These are phyloP conservation scores for Pogoniulus pusillus DNA, from an alignment of 2,797 vertebrate genomes.

Conservation along the genomic window DNA sequence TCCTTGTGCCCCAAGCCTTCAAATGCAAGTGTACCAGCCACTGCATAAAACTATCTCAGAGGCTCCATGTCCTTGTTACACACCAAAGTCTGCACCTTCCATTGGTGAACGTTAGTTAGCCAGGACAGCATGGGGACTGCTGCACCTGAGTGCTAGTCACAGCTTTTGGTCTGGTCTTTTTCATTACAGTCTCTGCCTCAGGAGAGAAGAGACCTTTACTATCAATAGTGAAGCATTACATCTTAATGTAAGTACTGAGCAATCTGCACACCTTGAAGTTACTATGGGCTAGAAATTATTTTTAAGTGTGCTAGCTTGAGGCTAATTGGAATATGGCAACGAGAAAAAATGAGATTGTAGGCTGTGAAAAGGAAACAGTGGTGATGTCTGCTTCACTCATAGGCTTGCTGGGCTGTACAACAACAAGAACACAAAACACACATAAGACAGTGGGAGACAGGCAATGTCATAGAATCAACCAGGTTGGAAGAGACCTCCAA, in stretches of 20 bases:
- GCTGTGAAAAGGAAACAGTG: no score
- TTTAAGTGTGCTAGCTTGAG: no score
- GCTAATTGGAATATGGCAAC: no score
- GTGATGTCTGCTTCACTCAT: no score
- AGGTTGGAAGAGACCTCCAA: no score
- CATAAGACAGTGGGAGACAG: no score
- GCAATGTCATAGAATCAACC: no score
- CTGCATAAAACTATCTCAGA: background rate
- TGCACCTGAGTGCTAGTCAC: background rate
- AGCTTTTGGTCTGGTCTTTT: background rate
- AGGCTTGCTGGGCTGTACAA: no score
- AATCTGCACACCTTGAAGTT: background rate
- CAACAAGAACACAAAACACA: no score
- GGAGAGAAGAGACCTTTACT: background rate
- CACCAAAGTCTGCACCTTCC: background rate
- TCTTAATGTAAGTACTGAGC: background rate
- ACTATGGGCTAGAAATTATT: background rate
- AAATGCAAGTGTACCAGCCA: background rate
- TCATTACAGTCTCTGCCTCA: background rate
- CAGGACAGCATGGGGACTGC: background rate
- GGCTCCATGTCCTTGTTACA: background rate
- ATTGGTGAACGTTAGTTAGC: background rate
- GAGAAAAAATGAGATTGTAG: no score
- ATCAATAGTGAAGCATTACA: background rate
- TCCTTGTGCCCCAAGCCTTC: background rate